A percentile compares a stretch with the other conserved stretches of the same genome.
Evolutionary conservation across 2,888 invertebrate species (phyloP).

Genomic region (Cerastis leucographa): DNA sequence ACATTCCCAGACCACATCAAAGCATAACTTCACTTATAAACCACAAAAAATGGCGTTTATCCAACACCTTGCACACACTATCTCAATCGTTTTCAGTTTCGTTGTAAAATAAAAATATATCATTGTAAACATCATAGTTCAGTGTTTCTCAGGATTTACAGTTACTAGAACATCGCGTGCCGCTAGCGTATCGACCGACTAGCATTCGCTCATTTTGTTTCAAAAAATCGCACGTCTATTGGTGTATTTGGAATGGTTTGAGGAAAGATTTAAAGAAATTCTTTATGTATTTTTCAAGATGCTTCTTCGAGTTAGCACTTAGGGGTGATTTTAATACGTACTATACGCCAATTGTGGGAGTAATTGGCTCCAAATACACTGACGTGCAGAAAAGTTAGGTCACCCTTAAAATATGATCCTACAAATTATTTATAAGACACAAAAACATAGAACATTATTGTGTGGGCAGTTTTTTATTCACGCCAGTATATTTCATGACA

Average conservation of each 20-base stretch:
- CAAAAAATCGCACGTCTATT: constrained; percentile 63
- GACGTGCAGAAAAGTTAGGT: not conserved
- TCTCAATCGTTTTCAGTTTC: constrained; percentile 41
- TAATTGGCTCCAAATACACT: constrained; percentile 17
- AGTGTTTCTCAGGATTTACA: constrained; percentile 76
- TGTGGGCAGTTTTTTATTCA: not conserved
- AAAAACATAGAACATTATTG: not conserved
- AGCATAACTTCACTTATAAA: not conserved
- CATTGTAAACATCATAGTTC: constrained; percentile 66
- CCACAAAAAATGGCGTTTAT: constrained; percentile 3
- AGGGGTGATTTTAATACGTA: constrained; percentile 36
- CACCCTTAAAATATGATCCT: not conserved
- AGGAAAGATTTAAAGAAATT: constrained; percentile 60
- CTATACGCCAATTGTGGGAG: constrained; percentile 25
- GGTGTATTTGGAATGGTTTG: constrained; percentile 34
- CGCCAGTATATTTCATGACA: not conserved
- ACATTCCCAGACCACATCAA: not conserved
- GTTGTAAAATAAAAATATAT: constrained; percentile 68
- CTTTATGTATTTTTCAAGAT: constrained; percentile 45
- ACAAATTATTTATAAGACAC: not conserved
- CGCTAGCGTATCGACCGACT: constrained; percentile 68
- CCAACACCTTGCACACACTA: not conserved
- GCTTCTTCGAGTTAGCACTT: constrained; percentile 24
- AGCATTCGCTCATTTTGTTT: constrained; percentile 66
- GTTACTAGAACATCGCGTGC: constrained; percentile 73